phyloP scores from a whole-genome alignment of 2,888 invertebrate species.

The Hofmannophila pseudospretella region DNA sequence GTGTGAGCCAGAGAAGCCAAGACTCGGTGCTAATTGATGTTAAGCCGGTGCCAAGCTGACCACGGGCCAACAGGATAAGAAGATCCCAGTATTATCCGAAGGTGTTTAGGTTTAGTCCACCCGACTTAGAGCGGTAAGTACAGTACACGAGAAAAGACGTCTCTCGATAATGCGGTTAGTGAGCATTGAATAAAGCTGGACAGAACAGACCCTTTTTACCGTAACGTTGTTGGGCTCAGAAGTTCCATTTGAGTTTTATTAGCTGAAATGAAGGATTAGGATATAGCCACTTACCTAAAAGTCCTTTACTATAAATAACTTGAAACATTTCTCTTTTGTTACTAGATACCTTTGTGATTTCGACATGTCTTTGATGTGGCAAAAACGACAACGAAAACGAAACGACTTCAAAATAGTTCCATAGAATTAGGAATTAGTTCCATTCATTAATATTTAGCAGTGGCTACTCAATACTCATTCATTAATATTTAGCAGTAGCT shows the following conservation, averaged over 20 bases:
- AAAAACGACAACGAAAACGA: too few species aligned
- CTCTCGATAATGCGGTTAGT: slow-evolving; percentile 16
- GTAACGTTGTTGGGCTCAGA: background rate
- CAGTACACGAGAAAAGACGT: slow-evolving; percentile 27
- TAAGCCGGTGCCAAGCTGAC: slow-evolving; percentile 45
- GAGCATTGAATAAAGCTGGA: slow-evolving; percentile 4
- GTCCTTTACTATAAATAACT: too few species aligned
- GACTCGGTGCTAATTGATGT: slow-evolving; percentile 53
- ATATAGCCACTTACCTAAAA: too few species aligned
- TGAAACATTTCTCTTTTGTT: too few species aligned
- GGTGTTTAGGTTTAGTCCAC: slow-evolving; percentile 41
- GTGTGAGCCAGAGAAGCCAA: slow-evolving; percentile 19
- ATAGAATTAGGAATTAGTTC: too few species aligned
- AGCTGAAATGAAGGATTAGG: background rate
- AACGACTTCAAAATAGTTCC: too few species aligned
- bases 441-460: too few species aligned
- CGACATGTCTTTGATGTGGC: too few species aligned
- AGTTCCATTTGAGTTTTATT: too few species aligned
- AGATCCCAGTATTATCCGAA: slow-evolving; percentile 54
- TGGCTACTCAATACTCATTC: too few species aligned
- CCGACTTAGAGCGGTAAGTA: slow-evolving; percentile 39
- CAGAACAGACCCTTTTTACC: background rate
- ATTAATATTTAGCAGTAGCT: too few species aligned
- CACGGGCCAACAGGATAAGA: slow-evolving; percentile 47
- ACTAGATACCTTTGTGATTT: too few species aligned